Base-by-base conservation (phyloP, 1,140 invertebrate species). In the Tigriopus japonicus region DNA sequence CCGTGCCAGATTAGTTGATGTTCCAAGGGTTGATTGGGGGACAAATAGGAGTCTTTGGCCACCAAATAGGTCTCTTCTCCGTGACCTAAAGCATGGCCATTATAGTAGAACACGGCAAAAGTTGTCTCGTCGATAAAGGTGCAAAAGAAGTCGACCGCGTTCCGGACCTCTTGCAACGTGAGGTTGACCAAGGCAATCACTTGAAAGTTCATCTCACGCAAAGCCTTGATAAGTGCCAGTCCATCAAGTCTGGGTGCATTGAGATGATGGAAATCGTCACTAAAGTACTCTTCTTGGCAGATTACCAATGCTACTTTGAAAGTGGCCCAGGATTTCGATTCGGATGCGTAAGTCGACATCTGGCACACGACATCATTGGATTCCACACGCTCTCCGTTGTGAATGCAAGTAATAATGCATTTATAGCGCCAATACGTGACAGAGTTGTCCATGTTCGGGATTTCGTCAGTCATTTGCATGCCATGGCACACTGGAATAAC, bases 111-210 rank as follows among this genome's bases (percentile, higher is more conserved):
- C 1, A 61, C 6, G 12, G 21, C 43, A 55, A 56, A 61, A 3
- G 59, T 61, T n/a, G 14, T 23, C 19, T 61, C 59, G 28, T 61
- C 51, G 28, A 61, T 55, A 42, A 61, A 61, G 15, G n/a, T 52
- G 21, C 43, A 54, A 12, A 61, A 52, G 9, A 61, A 23, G 7
- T 55, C 59, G 1, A 61, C 59, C 17, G 59, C 59, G 21, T 40
- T 54, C 1, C 51, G 17, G 17, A 60, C 51, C 42, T 60, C 42
- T 23, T 52, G 15, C 15, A 45, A 13, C 1, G 42, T 60, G 15
- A 60, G 35, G 21, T 60, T 60, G 13, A 35, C 23, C 15, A 60
- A 60, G 6, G 58, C 3, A 15, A 60, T 42, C 1, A 60, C 42
- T 51, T 60, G 12, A 60, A 60, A 60, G 42, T 60, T 6, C 42